These are phyloP conservation scores for Mythimna ferrago DNA, from an alignment of 2,888 invertebrate genomes.

Conservation along the genomic window DNA sequence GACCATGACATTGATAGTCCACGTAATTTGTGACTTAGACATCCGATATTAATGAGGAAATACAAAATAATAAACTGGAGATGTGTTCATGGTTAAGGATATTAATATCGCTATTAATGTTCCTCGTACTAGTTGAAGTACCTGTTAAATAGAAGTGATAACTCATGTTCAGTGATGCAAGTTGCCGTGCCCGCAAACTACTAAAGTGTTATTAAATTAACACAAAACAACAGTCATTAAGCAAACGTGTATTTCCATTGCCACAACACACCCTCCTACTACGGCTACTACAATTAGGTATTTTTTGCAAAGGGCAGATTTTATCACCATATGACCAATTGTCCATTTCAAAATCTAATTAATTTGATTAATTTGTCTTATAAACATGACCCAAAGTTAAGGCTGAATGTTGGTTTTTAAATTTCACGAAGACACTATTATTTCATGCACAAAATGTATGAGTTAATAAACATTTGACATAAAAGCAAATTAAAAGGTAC, in stretches of 20 bases:
- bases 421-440: background rate
- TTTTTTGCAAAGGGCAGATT: constrained; percentile 6
- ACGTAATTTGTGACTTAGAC: constrained; percentile 63
- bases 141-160: constrained; percentile 16
- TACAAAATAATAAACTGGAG: constrained; percentile 25
- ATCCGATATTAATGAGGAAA: constrained; percentile 40
- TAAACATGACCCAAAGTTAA: constrained; percentile 11
- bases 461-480: constrained; percentile 15
- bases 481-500: constrained; percentile 12
- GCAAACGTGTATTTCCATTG: constrained; percentile 32
- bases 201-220: constrained; percentile 28
- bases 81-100: constrained; percentile 26
- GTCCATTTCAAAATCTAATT: constrained; percentile 3
- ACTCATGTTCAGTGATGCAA: constrained; percentile 12
- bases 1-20: constrained; percentile 78
- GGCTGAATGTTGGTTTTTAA: no score
- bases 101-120: constrained; percentile 12
- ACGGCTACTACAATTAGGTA: constrained; percentile 7
- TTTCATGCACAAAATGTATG: background rate
- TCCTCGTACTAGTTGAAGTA: constrained; percentile 2
- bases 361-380: constrained; percentile 1
- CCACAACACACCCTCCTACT: constrained; percentile 27
- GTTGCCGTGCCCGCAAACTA: constrained; percentile 37
- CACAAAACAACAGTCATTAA: constrained; percentile 27
- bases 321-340: background rate